Evolutionary conservation across 2,113 vertebrate species (phyloP).

Genomic region (Leiothrix lutea): DNA sequence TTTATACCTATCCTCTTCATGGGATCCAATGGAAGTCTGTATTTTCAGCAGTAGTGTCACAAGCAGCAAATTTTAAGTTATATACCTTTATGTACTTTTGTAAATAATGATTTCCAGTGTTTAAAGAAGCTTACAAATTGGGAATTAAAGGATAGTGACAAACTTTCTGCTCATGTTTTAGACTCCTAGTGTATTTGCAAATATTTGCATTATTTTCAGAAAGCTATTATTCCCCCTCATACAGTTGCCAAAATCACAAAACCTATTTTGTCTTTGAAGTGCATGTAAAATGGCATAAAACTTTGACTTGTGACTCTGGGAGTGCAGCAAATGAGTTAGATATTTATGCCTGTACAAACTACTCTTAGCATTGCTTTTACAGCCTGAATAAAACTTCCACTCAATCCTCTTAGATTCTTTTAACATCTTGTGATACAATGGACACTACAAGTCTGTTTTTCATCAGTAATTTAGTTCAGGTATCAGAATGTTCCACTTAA

Average conservation of each 20-base stretch:
- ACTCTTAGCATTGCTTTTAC: not conserved
- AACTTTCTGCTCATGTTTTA: not conserved
- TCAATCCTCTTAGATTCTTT: not conserved
- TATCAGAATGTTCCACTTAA: not conserved
- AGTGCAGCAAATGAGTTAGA: not conserved
- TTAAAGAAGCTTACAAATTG: not conserved
- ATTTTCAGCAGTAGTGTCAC: not conserved
- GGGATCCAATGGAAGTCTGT: accelerated
- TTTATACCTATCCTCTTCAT: not conserved
- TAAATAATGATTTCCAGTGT: not conserved
- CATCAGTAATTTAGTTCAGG: not conserved
- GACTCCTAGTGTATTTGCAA: not conserved
- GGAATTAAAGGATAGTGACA: not conserved
- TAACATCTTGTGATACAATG: not conserved
- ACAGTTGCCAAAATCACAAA: not conserved
- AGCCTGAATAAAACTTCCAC: not conserved
- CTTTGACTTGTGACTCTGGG: not conserved
- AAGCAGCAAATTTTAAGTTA: not conserved
- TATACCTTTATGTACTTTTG: not conserved
- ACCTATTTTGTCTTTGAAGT: not conserved
- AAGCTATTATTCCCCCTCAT: not conserved
- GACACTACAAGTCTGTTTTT: not conserved
- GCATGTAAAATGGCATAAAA: not conserved
- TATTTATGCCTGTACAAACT: not conserved
- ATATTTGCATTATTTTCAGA: not conserved